Evolutionary conservation across 23 tunicate species (phyloP), one percentile per base, ranked within the genome.

Genomic region (Corella eumyota): DNA sequence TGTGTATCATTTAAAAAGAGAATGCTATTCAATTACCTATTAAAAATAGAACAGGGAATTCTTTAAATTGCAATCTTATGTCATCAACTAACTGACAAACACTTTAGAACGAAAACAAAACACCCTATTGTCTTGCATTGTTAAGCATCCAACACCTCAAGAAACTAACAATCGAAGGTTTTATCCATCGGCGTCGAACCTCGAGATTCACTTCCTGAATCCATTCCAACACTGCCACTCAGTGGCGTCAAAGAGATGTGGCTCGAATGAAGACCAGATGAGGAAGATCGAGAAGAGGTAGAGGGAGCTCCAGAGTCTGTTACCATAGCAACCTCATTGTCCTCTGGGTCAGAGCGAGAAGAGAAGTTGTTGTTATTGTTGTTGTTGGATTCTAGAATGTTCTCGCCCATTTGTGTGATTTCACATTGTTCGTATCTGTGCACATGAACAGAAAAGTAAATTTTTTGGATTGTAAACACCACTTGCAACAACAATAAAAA

Each of bases 321-420:
- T 17, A 84, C 82, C 94, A 84, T 84, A 56, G 94, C 94, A 63
- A 84, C 94, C 55, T 84, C 94, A 9, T 75, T 73, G 76, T 84
- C 94, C 45, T 74, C 58, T 19, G 81, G 62, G 65, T 83, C 92
- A n/a, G 61, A 61, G 38, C 50, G 50, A 1, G 71, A 27, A 36
- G 34, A 30, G 34, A 34, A 11, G 25, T 25, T 24, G 4, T 62
- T 32, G 29, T 6, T 32, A 32, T 62, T 52, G 28, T 38, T 40
- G 33, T 62, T 62, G 25, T 26, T 54, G 60, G 27, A 54, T 19
- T 32, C 29, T 25, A 3, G 22, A 48, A 3, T 48, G 30, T 54
- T 33, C 2, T 25, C 60, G 6, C n/a, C n/a, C n/a, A n/a, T n/a
- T n/a, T n/a, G n/a, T n/a, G n/a, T n/a, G n/a, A n/a, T n/a, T n/a